Conservation (phyloP, 2,113 vertebrate genomes). For the Forbesichthys agassizii region DNA sequence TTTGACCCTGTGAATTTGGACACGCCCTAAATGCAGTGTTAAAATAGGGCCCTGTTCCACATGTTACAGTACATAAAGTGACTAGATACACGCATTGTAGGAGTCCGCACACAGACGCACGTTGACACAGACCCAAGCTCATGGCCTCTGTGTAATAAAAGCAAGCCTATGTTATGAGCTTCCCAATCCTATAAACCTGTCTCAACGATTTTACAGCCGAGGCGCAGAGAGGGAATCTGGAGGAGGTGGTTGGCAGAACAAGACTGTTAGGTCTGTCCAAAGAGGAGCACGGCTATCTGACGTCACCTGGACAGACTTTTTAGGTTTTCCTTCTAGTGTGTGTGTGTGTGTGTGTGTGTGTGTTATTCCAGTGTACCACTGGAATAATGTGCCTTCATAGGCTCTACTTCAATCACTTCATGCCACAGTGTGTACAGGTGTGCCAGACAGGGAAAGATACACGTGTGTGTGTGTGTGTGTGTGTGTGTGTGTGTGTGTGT, state of each 20-base stretch:
- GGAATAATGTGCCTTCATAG: background rate
- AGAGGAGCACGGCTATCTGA: background rate
- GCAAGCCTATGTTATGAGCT: constrained; percentile 47
- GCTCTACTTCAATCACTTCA: background rate
- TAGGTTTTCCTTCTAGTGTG: constrained; percentile 1
- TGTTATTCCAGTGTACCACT: background rate
- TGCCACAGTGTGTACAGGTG: background rate
- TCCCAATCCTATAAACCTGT: constrained; percentile 42
- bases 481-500: constrained; percentile 4
- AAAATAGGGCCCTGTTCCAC: no score
- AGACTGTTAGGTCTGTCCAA: background rate
- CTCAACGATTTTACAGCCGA: background rate
- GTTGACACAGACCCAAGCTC: constrained; percentile 10
- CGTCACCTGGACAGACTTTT: background rate
- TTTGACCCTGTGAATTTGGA: no score
- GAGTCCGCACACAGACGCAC: background rate
- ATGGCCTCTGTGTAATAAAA: constrained; percentile 33
- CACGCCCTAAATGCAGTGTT: no score
- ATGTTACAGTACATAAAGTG: background rate
- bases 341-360: background rate
- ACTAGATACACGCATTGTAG: background rate
- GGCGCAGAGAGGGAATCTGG: background rate
- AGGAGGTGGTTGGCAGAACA: background rate
- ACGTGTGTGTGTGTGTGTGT: background rate
- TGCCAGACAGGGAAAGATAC: background rate